A percentile compares a stretch with the other conserved stretches of the same genome.
phyloP scores from a whole-genome alignment of 2,888 invertebrate genomes.

The Heliconius erato region DNA sequence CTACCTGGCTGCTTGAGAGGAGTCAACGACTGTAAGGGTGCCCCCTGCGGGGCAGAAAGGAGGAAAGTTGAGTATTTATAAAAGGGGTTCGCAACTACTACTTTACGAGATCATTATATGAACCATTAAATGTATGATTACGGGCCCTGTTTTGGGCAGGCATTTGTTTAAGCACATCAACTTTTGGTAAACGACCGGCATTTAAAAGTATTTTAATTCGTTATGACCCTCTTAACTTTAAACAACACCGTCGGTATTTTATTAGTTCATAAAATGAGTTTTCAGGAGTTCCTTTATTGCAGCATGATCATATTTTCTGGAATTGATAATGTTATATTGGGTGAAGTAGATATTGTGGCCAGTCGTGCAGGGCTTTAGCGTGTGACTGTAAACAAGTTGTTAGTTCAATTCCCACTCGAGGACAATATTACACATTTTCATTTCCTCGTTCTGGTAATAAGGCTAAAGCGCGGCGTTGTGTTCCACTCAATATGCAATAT shows the following conservation, averaged over 20 bases:
- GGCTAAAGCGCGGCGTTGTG: too few relatives aligned
- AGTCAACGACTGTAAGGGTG: too few relatives aligned
- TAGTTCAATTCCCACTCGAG: too few relatives aligned
- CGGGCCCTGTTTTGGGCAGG: conserved; percentile 74
- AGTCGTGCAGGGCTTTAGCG: too few relatives aligned
- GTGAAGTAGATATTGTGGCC: too few relatives aligned
- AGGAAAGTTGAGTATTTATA: conserved; percentile 78
- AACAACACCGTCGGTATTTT: conserved; percentile 69
- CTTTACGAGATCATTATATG: conserved; percentile 82
- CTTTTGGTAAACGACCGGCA: conserved; percentile 77
- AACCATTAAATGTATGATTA: conserved; percentile 79
- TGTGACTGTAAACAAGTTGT: too few relatives aligned
- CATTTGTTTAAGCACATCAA: conserved; percentile 82
- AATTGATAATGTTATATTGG: conserved; percentile 19
- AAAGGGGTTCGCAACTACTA: conserved; percentile 76
- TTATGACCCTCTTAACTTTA: conserved; percentile 68
- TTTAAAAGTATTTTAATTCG: conserved; percentile 74
- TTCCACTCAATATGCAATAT: too few relatives aligned
- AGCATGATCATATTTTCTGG: conserved; percentile 36
- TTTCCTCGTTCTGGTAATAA: too few relatives aligned
- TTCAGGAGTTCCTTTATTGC: conserved; percentile 63
- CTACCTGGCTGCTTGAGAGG: too few relatives aligned
- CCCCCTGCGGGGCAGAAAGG: too few relatives aligned
- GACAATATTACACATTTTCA: too few relatives aligned
- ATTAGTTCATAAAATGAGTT: conserved; percentile 70